Percentiles rank a stretch among this genome's conserved stretches.
Evolutionary conservation across 2,797 vertebrate species (phyloP).

Genomic region (Premnoplex brunnescens): DNA sequence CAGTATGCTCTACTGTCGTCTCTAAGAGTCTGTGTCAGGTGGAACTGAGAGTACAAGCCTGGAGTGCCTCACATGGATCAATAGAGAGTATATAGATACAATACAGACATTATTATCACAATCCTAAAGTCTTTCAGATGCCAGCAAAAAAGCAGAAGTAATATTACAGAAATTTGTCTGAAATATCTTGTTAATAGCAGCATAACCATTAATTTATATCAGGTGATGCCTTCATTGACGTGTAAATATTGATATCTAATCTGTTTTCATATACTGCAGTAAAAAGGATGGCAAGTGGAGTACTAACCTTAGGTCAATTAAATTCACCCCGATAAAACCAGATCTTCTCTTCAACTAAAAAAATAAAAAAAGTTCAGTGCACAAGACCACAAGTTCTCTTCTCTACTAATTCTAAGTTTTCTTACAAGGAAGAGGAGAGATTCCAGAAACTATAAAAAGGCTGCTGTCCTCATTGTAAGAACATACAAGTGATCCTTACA

Average conservation of each 20-base stretch:
- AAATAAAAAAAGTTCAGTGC: not conserved
- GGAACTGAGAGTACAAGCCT: not conserved
- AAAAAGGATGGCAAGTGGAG: not conserved
- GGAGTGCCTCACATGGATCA: not conserved
- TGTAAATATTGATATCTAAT: not conserved
- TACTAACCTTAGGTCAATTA: not conserved
- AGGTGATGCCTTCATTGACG: not conserved
- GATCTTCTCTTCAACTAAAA: not conserved
- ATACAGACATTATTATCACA: not conserved
- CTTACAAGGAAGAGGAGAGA: not conserved
- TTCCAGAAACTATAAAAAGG: not conserved
- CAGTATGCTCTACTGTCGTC: not conserved
- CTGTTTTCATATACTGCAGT: not conserved
- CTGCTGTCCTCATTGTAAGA: not conserved
- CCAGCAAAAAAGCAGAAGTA: constrained; percentile 15
- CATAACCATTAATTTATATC: not conserved
- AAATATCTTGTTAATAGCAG: constrained; percentile 8
- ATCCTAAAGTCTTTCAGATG: constrained; percentile 19
- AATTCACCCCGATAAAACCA: not conserved
- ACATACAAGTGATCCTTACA: not conserved
- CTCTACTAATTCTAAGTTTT: not conserved
- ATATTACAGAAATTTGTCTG: not conserved
- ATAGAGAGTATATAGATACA: not conserved
- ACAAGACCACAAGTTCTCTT: not conserved
- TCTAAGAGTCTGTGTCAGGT: not conserved